A percentile compares a stretch with the other conserved stretches of the same genome.
These are phyloP conservation scores for Phylloscopus trochiloides DNA, from an alignment of 2,113 vertebrate genomes.

Conservation along the genomic window DNA sequence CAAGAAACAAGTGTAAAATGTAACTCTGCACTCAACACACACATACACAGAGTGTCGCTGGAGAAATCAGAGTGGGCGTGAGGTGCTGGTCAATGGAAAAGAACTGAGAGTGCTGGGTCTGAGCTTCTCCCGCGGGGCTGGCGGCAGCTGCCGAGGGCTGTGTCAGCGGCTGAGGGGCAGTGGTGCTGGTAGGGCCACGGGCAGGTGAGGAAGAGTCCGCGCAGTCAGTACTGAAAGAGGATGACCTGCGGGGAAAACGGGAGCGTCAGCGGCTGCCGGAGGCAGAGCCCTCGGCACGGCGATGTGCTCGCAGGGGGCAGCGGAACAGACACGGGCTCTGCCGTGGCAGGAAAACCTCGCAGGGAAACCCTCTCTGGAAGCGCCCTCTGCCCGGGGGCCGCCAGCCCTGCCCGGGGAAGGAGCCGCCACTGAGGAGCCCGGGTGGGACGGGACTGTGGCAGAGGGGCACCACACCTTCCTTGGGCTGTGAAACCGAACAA, in stretches of 20 bases:
- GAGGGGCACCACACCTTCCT: not conserved
- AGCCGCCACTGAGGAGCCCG: not conserved
- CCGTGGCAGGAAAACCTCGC: accelerated
- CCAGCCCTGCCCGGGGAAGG: not conserved
- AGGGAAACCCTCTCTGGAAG: not conserved
- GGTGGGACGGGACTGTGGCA: accelerated
- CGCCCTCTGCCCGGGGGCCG: accelerated
- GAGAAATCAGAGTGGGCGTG: not conserved
- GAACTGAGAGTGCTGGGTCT: not conserved
- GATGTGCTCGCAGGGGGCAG: accelerated
- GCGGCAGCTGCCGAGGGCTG: not conserved
- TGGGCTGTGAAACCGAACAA: accelerated
- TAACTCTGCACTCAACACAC: conserved; percentile 37
- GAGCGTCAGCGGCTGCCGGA: not conserved
- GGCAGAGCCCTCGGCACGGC: accelerated
- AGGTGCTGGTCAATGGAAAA: conserved; percentile 9
- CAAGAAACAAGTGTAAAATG: conserved; percentile 55
- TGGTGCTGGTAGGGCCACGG: conserved; percentile 80
- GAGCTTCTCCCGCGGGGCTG: not conserved
- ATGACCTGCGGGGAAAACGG: conserved; percentile 81
- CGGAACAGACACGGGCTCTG: accelerated
- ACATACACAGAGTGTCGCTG: conserved; percentile 47
- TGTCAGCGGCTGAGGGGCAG: conserved; percentile 84
- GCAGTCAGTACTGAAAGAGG: conserved; percentile 92
- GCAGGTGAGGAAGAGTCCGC: conserved; percentile 79